Base-by-base conservation (phyloP, 2,797 vertebrate genomes). In the Geotrypetes seraphini region DNA sequence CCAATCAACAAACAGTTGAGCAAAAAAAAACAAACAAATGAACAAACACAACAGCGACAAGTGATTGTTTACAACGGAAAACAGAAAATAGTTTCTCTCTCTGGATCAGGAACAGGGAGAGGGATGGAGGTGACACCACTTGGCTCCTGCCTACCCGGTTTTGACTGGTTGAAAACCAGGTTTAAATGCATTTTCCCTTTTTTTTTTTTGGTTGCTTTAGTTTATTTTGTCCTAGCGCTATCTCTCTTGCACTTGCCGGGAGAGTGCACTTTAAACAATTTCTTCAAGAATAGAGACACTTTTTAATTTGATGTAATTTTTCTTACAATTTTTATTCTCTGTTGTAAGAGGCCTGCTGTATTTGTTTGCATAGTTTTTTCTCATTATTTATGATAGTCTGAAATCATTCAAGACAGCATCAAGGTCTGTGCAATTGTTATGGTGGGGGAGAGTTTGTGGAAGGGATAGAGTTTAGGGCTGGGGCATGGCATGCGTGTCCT, bases 51-150 rank as follows among this genome's bases (percentile, higher is more conserved):
- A n/a, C 63, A 69, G 35, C 61, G 57, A 63, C 62, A 51, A 65
- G 38, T 72, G 86, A 91, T 89, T 90, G 90, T 97, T 95, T 91
- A 90, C 87, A 89, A 73, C 75, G 66, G 73, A 80, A 68, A 68
- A 81, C 86, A 86, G 82, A 87, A 90, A 70, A 60, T 48, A 54
- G 66, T 69, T 55, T 64, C n/a, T 47, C 60, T 58, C 34, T 72
- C 68, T 51, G 48, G 66, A 75, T 67, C 70, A 80, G 41, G 62
- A 75, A 60, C 35, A 57, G 69, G 43, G 69, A 55, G 66, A 65
- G 72, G 71, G 73, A 76, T 47, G 47, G 56, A 57, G 48, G 71
- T 7, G 28, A 69, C 69, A 66, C 56, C 47, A 2, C 63, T 78
- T 25, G 2, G 55, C 54, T 62, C 75, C 66, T 17, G 37, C 73